Conservation (phyloP, 2,888 invertebrate species). For the Scrobipalpa atriplicella region DNA sequence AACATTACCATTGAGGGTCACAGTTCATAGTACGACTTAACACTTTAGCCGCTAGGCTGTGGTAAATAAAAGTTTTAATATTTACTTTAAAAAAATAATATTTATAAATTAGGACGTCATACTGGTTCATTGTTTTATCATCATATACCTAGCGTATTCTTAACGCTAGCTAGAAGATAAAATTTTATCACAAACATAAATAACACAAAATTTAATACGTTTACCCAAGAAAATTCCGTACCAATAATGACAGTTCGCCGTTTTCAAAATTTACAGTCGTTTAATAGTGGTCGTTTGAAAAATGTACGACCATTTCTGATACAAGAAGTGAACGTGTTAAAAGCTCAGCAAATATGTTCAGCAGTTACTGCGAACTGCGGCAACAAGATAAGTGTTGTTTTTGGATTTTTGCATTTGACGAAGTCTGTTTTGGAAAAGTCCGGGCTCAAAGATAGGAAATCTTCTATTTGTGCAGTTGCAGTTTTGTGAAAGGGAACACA, state of each 20-base stretch:
- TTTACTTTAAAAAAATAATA: too few species aligned
- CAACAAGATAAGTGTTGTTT: not conserved
- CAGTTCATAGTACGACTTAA: constrained; percentile 7
- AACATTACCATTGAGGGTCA: constrained; percentile 10
- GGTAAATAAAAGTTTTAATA: not conserved
- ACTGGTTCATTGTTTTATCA: too few species aligned
- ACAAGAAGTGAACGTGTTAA: constrained; percentile 2
- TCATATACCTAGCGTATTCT: too few species aligned
- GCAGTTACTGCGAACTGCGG: constrained; percentile 2
- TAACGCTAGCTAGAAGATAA: too few species aligned
- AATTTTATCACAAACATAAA: too few species aligned
- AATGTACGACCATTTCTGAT: not conserved
- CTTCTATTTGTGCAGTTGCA: constrained; percentile 13
- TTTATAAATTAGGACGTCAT: too few species aligned
- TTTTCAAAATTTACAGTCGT: not conserved
- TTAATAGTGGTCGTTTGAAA: not conserved
- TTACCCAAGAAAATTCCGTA: too few species aligned
- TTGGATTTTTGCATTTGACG: constrained; percentile 17
- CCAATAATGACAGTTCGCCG: too few species aligned
- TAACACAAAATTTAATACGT: too few species aligned
- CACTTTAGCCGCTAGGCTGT: not conserved
- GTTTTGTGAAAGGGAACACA: not conserved
- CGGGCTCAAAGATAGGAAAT: not conserved
- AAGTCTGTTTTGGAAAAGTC: not conserved
- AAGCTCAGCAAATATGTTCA: constrained; percentile 9